Conservation (phyloP, 2,797 vertebrate species). For the Myotis pilosus region DNA sequence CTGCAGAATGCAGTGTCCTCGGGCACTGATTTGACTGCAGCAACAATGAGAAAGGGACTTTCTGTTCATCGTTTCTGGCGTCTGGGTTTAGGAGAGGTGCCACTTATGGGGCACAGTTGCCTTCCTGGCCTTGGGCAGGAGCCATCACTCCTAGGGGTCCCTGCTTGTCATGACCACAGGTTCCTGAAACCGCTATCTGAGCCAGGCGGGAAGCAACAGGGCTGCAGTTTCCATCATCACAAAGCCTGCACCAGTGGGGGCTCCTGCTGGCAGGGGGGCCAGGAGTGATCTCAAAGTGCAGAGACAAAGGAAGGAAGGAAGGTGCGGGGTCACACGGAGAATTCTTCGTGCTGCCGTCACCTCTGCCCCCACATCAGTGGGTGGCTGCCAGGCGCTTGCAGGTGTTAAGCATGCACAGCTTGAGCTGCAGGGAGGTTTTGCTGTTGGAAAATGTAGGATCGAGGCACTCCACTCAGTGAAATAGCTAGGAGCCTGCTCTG, state of each 20-base stretch:
- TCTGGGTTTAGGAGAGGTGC: neutral
- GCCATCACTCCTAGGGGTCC: neutral
- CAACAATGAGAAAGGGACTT: neutral
- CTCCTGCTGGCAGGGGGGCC: neutral
- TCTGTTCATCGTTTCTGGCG: neutral
- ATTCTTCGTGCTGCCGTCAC: neutral
- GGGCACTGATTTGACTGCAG: neutral
- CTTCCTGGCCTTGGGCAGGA: neutral
- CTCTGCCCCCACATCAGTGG: neutral
- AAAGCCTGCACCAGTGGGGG: neutral
- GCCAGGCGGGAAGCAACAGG: neutral
- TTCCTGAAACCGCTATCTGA: neutral
- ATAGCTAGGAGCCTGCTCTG: neutral
- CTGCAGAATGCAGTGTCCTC: neutral
- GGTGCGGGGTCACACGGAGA: neutral
- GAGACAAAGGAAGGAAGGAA: constrained; percentile 22
- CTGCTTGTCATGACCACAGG: neutral
- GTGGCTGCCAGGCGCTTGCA: neutral
- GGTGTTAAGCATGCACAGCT: neutral
- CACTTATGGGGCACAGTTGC: neutral
- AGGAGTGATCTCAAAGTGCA: neutral
- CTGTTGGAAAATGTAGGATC: neutral
- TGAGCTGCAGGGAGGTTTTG: neutral
- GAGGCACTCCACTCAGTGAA: neutral
- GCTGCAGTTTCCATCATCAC: neutral